phyloP scores from a whole-genome alignment of 2,113 vertebrate species.

The Sprattus sprattus region DNA sequence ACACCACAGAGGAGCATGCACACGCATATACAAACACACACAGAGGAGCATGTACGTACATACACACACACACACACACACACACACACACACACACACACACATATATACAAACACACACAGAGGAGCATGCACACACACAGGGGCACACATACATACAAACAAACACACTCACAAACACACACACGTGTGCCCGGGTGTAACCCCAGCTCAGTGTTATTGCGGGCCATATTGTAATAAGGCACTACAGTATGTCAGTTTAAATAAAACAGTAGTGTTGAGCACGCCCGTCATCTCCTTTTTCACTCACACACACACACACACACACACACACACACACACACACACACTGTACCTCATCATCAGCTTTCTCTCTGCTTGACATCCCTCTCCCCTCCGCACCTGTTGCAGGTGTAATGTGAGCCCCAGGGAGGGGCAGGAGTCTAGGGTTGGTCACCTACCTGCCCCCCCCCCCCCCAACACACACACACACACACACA shows the following conservation, averaged over 20 bases:
- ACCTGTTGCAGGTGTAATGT: constrained; percentile 51
- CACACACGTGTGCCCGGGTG: background rate
- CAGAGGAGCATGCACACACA: too few relatives aligned
- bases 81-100: too few relatives aligned
- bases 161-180: background rate
- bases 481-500: constrained; percentile 27
- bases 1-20: too few relatives aligned
- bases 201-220: constrained; percentile 30
- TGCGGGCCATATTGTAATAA: constrained; percentile 17
- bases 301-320: background rate
- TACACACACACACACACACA: background rate
- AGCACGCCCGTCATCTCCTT: constrained; percentile 21
- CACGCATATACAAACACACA: too few relatives aligned
- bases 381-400: constrained; percentile 14
- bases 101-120: too few relatives aligned
- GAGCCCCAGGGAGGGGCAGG: constrained; percentile 21
- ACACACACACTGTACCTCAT: constrained; percentile 1
- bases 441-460: background rate
- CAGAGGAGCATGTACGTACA: too few relatives aligned
- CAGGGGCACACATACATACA: too few relatives aligned
- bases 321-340: constrained; percentile 27
- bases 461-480: background rate
- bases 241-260: constrained; percentile 1
- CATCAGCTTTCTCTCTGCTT: background rate
- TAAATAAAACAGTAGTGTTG: constrained; percentile 42